phyloP scores from a whole-genome alignment of 2,113 vertebrate genomes.

The Sinocyclocheilus grahami region DNA sequence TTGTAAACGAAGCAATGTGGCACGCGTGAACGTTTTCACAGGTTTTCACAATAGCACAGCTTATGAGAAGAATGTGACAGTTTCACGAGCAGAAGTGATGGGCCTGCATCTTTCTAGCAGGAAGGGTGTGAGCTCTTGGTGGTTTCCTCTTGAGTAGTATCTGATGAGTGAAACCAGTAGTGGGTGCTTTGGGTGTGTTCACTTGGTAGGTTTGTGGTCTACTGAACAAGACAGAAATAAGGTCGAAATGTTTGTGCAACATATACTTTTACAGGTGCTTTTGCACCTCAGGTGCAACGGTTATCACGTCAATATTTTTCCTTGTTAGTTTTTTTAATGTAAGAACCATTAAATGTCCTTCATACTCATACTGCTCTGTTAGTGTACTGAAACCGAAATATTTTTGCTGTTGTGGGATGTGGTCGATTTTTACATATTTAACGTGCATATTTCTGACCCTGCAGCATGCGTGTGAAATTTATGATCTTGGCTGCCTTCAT shows the following conservation, averaged over 20 bases:
- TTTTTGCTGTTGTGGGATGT: constrained; percentile 24
- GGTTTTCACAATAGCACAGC: background rate
- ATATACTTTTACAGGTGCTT: background rate
- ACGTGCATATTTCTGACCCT: constrained; percentile 44
- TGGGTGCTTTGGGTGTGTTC: constrained; percentile 71
- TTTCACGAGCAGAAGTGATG: constrained; percentile 57
- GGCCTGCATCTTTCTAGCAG: constrained; percentile 65
- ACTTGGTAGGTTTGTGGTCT: constrained; percentile 68
- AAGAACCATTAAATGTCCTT: background rate
- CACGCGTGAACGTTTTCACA: background rate
- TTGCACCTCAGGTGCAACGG: background rate
- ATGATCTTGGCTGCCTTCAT: constrained; percentile 71
- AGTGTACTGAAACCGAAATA: background rate
- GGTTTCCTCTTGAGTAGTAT: constrained; percentile 76
- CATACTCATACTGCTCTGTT: background rate
- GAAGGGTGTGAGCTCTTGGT: constrained; percentile 75
- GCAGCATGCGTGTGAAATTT: constrained; percentile 56
- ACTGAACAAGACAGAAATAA: constrained; percentile 16
- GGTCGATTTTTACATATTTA: constrained; percentile 2
- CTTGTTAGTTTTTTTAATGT: background rate
- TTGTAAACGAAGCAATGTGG: background rate
- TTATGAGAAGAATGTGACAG: background rate
- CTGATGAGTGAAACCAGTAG: constrained; percentile 67
- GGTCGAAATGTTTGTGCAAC: background rate
- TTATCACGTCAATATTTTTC: background rate